phyloP scores from a whole-genome alignment of 23 tunicate species.

The Aplidium turbinatum region DNA sequence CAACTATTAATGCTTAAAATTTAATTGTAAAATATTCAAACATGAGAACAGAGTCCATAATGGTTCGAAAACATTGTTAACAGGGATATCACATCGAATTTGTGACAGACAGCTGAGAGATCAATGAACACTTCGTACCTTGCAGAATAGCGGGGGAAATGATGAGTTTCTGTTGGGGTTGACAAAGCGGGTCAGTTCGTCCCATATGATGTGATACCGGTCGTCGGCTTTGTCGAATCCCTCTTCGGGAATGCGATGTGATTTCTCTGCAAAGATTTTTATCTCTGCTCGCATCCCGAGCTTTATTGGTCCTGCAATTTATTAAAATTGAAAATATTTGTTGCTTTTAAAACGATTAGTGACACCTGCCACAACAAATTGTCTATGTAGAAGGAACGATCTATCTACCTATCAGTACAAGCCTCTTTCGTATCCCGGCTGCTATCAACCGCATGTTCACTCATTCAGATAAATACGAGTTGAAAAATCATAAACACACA shows the following conservation, averaged over 20 bases:
- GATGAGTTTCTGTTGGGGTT: constrained; percentile 8
- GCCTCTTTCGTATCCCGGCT: too few relatives aligned
- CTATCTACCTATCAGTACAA: too few relatives aligned
- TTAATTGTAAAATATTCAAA: too few relatives aligned
- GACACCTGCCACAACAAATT: not conserved
- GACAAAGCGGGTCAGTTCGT: constrained; percentile 46
- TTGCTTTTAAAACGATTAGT: not conserved
- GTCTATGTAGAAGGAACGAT: not conserved
- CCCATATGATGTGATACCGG: constrained; percentile 57
- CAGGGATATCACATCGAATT: too few relatives aligned
- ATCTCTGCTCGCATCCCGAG: constrained; percentile 72
- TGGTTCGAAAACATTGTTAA: too few relatives aligned
- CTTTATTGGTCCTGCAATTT: constrained; percentile 44
- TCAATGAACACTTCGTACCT: constrained; percentile 17
- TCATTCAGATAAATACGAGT: too few relatives aligned
- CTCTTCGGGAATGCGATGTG: constrained; percentile 61
- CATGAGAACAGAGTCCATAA: too few relatives aligned
- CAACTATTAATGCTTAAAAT: too few relatives aligned
- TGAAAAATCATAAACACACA: too few relatives aligned
- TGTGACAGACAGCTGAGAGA: too few relatives aligned
- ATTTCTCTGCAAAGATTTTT: constrained; percentile 44
- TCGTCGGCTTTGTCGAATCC: constrained; percentile 41
- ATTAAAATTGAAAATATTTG: not conserved
- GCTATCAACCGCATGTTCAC: too few relatives aligned
- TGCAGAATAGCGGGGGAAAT: constrained; percentile 53